Percentiles rank a stretch among this genome's conserved stretches.
phyloP scores from a whole-genome alignment of 2,113 vertebrate species.

The Gobius niger region DNA sequence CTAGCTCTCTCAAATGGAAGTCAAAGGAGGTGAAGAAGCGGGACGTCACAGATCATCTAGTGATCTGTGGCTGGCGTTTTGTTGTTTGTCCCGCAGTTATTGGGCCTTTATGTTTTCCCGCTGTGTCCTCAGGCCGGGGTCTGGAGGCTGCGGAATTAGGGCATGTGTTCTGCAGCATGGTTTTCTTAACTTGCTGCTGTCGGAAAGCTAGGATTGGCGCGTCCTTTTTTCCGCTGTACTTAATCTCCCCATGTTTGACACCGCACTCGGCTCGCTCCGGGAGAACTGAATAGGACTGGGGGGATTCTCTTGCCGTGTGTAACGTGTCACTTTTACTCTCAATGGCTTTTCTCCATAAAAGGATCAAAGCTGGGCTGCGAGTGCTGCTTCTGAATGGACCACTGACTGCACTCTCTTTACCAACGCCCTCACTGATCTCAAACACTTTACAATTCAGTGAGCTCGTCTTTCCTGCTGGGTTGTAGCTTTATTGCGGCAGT shows the following conservation, averaged over 20 bases:
- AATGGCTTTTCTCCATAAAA: slow-evolving; percentile 40
- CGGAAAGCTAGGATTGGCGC: slow-evolving; percentile 18
- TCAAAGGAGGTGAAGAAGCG: no score
- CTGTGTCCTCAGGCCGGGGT: no score
- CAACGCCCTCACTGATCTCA: slow-evolving; percentile 37
- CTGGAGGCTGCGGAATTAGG: no score
- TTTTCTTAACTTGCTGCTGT: slow-evolving; percentile 15
- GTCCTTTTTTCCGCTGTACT: slow-evolving; percentile 16
- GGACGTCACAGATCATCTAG: no score
- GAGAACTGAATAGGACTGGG: slow-evolving; percentile 47
- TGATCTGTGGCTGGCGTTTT: no score
- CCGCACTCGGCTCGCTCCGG: slow-evolving; percentile 29
- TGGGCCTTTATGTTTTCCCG: no score
- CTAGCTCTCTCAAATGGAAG: no score
- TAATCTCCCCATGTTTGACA: slow-evolving; percentile 32
- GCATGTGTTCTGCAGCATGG: background rate
- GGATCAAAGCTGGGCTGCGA: slow-evolving; percentile 41
- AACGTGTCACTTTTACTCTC: slow-evolving; percentile 49
- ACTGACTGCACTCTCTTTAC: slow-evolving; percentile 29
- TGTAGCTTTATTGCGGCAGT: slow-evolving; percentile 22
- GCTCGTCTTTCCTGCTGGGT: slow-evolving; percentile 14
- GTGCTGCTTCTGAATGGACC: slow-evolving; percentile 36
- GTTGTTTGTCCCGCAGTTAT: no score
- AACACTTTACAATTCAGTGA: slow-evolving; percentile 33
- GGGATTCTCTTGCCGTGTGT: slow-evolving; percentile 40